A percentile compares a stretch with the other conserved stretches of the same genome.
These are phyloP conservation scores for Crax fasciolata DNA, from an alignment of 2,797 vertebrate species.

Conservation along the genomic window DNA sequence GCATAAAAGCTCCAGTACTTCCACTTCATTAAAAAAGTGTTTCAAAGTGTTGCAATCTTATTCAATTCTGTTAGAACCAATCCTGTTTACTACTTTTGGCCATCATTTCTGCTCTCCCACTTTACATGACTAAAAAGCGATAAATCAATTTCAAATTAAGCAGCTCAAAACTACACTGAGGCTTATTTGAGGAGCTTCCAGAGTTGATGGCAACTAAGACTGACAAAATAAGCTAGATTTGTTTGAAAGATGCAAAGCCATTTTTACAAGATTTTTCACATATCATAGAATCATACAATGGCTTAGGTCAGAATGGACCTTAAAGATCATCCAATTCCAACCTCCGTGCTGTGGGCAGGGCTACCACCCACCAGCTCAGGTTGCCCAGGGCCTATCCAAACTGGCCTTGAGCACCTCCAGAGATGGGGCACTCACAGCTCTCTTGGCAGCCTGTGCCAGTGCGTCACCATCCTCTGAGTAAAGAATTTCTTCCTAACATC, in stretches of 20 bases:
- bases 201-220: not conserved
- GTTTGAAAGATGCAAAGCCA: not conserved
- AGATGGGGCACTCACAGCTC: not conserved
- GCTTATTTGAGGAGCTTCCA: not conserved
- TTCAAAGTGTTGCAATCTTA: not conserved
- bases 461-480: not conserved
- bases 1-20: not conserved
- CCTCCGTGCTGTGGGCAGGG: not conserved
- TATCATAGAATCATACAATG: not conserved
- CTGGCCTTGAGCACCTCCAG: not conserved
- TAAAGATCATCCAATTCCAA: not conserved
- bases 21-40: not conserved
- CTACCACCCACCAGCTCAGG: no score
- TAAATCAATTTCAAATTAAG: not conserved
- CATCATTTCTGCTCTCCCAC: not conserved
- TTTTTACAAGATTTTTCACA: not conserved
- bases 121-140: not conserved
- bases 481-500: not conserved
- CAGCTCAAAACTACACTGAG: not conserved
- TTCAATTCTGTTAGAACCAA: not conserved
- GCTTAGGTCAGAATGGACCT: not conserved
- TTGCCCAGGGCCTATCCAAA: not conserved
- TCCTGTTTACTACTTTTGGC: not conserved
- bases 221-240: not conserved
- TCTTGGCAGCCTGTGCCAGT: not conserved